Evolutionary conservation across 1,140 invertebrate species (phyloP), one percentile per base, ranked within the genome.

Genomic region (Tetramorium simillimum): DNA sequence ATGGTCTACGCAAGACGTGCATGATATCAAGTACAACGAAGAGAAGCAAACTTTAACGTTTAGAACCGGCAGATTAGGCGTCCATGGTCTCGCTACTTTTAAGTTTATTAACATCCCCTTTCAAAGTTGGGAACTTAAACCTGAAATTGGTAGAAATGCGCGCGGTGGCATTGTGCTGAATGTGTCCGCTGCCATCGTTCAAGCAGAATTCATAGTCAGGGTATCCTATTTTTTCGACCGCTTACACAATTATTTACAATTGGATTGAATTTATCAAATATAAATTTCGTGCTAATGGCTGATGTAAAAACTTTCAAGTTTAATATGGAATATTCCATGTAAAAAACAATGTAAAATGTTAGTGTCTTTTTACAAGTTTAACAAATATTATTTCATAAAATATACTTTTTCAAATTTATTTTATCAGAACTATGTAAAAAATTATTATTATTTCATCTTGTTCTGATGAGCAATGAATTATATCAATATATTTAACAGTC

Each of bases 21-120:
- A 98, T 86, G 98, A 98, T 88, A 96, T 97, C 62, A 98, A 98
- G 92, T 98, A 97, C 91, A 98, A 98, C 92, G 98, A 98, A 92
- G 97, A 98, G 87, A 98, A 98, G 90, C 96, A 97, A 21, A 96
- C 96, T 0, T 95, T 98, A 60, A 96, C 97, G 60, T 98, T 98
- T 88, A 95, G 97, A 58, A 97, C 97, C 1, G 97, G 97, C 0
- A 95, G 96, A 86, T 96, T 98, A 70, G 97, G 97, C 92, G 96
- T 97, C 16, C 97, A 98, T 81, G 98, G 97, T 3, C 95, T 98
- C 63, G 98, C 97, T 0, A 95, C 96, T 1, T 96, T 97, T 88
- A 96, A 97, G 62, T 98, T 97, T 94, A 96, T 96, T 28, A 98
- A 98, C 94, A 95, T 98, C 86, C 98, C 98, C 0, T 98, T 97